Conservation (phyloP, 2,888 invertebrate genomes). For the Brachypalpus laphriformis region DNA sequence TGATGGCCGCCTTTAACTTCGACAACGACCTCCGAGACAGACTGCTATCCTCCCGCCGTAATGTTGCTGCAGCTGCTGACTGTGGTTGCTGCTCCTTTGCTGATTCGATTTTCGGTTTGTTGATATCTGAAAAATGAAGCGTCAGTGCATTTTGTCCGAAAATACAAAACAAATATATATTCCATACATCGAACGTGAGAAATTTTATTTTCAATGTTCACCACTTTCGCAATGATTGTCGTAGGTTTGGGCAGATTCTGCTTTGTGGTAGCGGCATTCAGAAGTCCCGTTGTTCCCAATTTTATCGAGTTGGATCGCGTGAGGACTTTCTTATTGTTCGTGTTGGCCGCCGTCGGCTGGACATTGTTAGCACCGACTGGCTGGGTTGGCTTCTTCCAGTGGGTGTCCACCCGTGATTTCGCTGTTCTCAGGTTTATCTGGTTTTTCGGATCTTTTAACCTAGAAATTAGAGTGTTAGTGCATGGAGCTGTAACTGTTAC, state of each 20-base stretch:
- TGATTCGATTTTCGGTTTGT: slow-evolving; percentile 56
- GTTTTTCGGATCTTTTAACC: slow-evolving; percentile 78
- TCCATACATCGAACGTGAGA: slow-evolving; percentile 76
- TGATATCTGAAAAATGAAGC: slow-evolving; percentile 38
- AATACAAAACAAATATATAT: not conserved
- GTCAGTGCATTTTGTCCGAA: not conserved
- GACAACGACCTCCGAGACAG: slow-evolving; percentile 79
- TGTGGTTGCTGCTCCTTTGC: slow-evolving; percentile 33
- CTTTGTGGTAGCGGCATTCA: slow-evolving; percentile 54
- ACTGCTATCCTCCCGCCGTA: slow-evolving; percentile 81
- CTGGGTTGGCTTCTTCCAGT: slow-evolving; percentile 79
- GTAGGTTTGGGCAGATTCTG: slow-evolving; percentile 74
- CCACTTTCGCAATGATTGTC: slow-evolving; percentile 78
- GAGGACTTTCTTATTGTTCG: slow-evolving; percentile 49
- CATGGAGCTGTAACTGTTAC: slow-evolving; percentile 37
- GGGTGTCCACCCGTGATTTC: slow-evolving; percentile 81
- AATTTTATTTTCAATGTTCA: slow-evolving; percentile 76
- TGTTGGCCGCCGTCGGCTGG: slow-evolving; percentile 58
- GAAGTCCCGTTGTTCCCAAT: slow-evolving; percentile 54
- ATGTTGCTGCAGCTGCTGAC: slow-evolving; percentile 41
- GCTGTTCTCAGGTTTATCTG: slow-evolving; percentile 79
- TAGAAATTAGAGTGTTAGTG: slow-evolving; percentile 44
- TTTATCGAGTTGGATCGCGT: slow-evolving; percentile 80
- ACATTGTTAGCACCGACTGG: slow-evolving; percentile 24
- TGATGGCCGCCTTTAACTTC: slow-evolving; percentile 79